These are phyloP conservation scores for Circaetus cinerascens DNA, from an alignment of 2,113 vertebrate species.

Conservation along the genomic window DNA sequence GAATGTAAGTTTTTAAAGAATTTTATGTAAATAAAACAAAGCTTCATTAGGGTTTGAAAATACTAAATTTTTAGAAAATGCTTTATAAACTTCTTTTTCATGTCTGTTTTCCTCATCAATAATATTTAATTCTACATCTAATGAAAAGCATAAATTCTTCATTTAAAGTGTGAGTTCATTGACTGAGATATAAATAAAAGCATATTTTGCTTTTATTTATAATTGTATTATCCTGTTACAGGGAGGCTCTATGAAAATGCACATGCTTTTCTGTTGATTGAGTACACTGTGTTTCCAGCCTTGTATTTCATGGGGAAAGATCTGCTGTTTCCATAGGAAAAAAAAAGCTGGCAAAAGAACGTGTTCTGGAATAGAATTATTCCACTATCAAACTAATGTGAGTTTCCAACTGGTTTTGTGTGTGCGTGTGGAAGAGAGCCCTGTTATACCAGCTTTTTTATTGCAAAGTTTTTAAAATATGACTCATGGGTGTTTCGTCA, in stretches of 20 bases:
- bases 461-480: slow-evolving; percentile 28
- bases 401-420: background rate
- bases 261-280: slow-evolving; percentile 28
- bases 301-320: background rate
- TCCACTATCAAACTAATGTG: slow-evolving; percentile 31
- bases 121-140: background rate
- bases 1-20: background rate
- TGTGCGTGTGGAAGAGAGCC: background rate
- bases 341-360: background rate
- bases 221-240: slow-evolving; percentile 11
- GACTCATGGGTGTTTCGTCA: slow-evolving; percentile 4
- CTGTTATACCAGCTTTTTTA: slow-evolving; percentile 43
- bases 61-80: background rate
- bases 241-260: background rate
- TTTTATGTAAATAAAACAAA: background rate
- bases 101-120: background rate
- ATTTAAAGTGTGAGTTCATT: background rate
- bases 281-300: background rate
- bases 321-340: background rate
- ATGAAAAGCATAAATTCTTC: background rate
- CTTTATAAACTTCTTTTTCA: background rate
- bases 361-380: slow-evolving; percentile 32
- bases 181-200: background rate
- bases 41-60: background rate
- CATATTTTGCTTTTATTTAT: background rate